Evolutionary conservation across 2,888 invertebrate genomes (phyloP), one percentile per base, ranked within the genome.

Genomic region (Polyploca ridens): DNA sequence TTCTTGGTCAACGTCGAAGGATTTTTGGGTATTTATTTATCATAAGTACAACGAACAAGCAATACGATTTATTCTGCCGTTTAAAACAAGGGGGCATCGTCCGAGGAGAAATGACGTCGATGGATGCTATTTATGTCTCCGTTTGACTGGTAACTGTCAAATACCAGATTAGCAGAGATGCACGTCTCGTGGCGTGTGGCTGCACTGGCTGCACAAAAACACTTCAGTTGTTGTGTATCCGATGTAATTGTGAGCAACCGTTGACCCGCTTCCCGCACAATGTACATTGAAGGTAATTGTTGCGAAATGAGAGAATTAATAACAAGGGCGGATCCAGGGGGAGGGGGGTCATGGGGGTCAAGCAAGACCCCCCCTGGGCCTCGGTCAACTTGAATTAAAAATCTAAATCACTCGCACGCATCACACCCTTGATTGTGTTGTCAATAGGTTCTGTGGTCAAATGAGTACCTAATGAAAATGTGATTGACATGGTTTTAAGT

Each of bases 141-240:
- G 79, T 75, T 79, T 85, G 79, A 84, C 86, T 87, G 89, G 83
- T 85, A 81, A 79, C 88, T 85, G 88, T 90, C 89, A 87, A 87
- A 85, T 78, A 78, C 74, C 75, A 86, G 85, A 89, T 87, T 84
- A 84, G 80, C 84, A 80, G 74, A 77, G 81, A 84, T 77, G 82
- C 81, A 81, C 63, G 69, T 76, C 78, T 74, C 78, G 79, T 69
- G 41, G 76, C 73, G 27, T 27, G 27, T 27, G 27, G 27, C 27
- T 86, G 72, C 16, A 10, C 10, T 62, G 59, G 70, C 72, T 74
- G 65, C 72, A 69, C 59, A 62, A 60, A 46, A 41, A 61, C 57
- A 64, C 64, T 75, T 71, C 66, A 68, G 66, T 70, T 63, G 61
- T 57, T 27, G 63, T 62, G 61, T 49, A 63, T 27, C 5, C 41